Evolutionary conservation across 2,113 vertebrate species (phyloP), one percentile per base, ranked within the genome.

Genomic region (Reinhardtius hippoglossoides): DNA sequence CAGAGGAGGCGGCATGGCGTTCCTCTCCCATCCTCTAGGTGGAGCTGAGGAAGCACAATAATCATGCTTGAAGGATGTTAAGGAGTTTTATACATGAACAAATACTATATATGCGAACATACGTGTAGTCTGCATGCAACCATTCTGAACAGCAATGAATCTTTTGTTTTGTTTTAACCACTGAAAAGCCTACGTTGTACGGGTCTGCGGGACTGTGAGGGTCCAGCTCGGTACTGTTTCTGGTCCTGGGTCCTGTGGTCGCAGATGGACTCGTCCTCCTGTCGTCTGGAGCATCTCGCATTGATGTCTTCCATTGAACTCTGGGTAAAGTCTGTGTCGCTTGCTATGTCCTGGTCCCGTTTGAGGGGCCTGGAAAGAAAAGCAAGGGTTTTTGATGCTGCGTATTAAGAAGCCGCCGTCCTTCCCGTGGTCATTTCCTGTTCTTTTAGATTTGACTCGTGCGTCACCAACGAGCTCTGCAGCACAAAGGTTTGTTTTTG

Each of bases 261-360:
- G 24, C 91, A 91, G 87, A 95, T 93, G 37, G 93, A 69, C 54
- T 85, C 21, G 5, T 89, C 93, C 26, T 93, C 93, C 24, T 88
- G 87, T 14, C 88, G 87, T 18, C 84, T 74, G 63, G 91, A 85
- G 65, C 82, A 83, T 52, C 90, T 89, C 3, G 65, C 74, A 26
- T 31, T 94, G 80, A 94, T 90, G 86, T 95, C 95, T 52, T 95
- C 94, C 92, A 95, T 92, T 5, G 95, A 95, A 55, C 94, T 95
- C 87, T 94, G 95, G 76, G 94, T 94, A 58, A 94, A 87, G 57
- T 96, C 95, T 8, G 93, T 93, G 86, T 96, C 95, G 9, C 95
- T 95, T 48, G 93, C 94, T 20, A 94, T 92, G 21, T 95, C 95
- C 68, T 94, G 87, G 35, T 95, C 93, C 60, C 91, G 88, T 78